A percentile compares a stretch with the other conserved stretches of the same genome.
Evolutionary conservation across 2,797 vertebrate species (phyloP).

Genomic region (Atherinosoma microstoma): DNA sequence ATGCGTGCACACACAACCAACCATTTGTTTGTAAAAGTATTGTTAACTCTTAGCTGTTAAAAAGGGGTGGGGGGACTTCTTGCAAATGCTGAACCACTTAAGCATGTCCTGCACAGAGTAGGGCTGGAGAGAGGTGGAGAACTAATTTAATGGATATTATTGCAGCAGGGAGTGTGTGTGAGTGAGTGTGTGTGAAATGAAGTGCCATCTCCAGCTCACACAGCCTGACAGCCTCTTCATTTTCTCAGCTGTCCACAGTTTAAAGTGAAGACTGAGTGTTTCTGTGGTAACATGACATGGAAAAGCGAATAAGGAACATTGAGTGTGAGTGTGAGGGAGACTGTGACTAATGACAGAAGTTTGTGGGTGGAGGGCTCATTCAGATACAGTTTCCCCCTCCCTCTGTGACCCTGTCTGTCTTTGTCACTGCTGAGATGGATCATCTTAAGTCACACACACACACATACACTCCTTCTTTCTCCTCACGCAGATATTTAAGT

Average conservation of each 20-base stretch:
- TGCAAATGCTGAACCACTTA: conserved; percentile 21
- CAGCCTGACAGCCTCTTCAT: conserved; percentile 62
- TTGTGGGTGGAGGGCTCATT: conserved; percentile 67
- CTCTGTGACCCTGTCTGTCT: conserved; percentile 68
- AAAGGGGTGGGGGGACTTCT: too few species aligned
- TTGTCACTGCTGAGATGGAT: conserved; percentile 69
- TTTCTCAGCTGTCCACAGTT: conserved; percentile 67
- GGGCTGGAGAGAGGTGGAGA: conserved; percentile 30
- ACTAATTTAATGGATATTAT: conserved; percentile 49
- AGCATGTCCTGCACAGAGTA: conserved; percentile 22
- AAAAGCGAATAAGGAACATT: conserved; percentile 29
- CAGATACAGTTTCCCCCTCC: conserved; percentile 76
- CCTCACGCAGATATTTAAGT: conserved; percentile 42
- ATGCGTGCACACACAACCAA: neutral
- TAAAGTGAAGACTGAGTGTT: conserved; percentile 39
- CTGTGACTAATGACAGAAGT: conserved; percentile 69
- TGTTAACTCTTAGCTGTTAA: conserved; percentile 44
- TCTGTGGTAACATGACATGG: conserved; percentile 62
- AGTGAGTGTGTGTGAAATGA: conserved; percentile 19
- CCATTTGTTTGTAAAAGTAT: conserved; percentile 14
- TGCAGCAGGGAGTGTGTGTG: conserved; percentile 26
- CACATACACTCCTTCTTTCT: conserved; percentile 42
- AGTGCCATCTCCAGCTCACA: conserved; percentile 25
- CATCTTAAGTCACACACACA: conserved; percentile 58
- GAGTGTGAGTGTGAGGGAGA: conserved; percentile 39